These are phyloP conservation scores for Magallana angulata DNA, from an alignment of 1,140 invertebrate species.

Conservation along the genomic window DNA sequence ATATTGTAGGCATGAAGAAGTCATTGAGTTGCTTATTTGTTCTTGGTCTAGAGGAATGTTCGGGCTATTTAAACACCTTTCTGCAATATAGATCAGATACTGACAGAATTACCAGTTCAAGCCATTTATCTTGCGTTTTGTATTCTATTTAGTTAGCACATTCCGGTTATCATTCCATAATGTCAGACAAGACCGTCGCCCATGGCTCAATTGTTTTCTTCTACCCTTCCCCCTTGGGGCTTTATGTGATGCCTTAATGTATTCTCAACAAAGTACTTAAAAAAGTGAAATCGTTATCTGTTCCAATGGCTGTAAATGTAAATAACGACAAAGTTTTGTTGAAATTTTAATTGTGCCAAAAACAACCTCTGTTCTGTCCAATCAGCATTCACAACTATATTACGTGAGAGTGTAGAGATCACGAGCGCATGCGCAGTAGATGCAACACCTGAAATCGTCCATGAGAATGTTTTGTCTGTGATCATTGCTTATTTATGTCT, in stretches of 20 bases:
- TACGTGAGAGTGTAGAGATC: not conserved
- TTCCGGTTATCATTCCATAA: constrained; percentile 24
- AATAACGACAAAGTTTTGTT: not conserved
- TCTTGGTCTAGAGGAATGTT: constrained; percentile 15
- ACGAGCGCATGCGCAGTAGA: constrained; percentile 4
- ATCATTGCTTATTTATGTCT: constrained; percentile 36
- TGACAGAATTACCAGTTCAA: not conserved
- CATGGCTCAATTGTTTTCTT: not conserved
- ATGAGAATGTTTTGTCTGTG: constrained; percentile 9
- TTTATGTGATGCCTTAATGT: not conserved
- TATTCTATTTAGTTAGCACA: constrained; percentile 29
- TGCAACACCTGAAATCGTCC: constrained; percentile 18
- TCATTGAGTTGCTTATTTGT: constrained; percentile 10
- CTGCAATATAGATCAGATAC: constrained; percentile 17
- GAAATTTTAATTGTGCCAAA: constrained; percentile 1
- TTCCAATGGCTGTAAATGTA: not conserved
- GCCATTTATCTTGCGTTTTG: constrained; percentile 33
- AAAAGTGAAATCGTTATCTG: not conserved
- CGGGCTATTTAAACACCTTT: constrained; percentile 20
- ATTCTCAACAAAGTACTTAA: not conserved
- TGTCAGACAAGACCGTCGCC: constrained; percentile 6
- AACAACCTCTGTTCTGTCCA: constrained; percentile 13
- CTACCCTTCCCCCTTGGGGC: not conserved
- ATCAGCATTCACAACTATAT: constrained; percentile 9
- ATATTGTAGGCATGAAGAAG: constrained; percentile 7